Evolutionary conservation across 2,888 invertebrate species (phyloP), one percentile per base, ranked within the genome.

Genomic region (Idaea straminata): DNA sequence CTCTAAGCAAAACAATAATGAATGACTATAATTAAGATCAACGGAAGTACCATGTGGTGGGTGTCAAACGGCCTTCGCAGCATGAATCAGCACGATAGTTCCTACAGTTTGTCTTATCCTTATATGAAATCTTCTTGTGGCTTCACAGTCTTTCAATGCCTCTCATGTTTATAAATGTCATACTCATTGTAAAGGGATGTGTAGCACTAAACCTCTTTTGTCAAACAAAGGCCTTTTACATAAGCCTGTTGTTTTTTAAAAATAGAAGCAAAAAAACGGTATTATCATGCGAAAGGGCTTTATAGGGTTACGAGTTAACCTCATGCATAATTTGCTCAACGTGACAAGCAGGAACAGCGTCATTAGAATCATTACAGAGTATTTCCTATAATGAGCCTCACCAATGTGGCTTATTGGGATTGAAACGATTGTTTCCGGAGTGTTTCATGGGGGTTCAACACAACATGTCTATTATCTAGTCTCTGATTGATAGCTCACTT

Each of bases 401-500:
- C 64, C 68, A 64, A 72, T 70, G 68, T 67, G 65, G 64, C 65
- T 65, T 71, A 68, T 67, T 69, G 66, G 69, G 68, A 72, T 72
- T 73, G 71, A 75, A 80, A 83, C 82, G 81, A 77, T 77, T 81
- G 82, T 80, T 85, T 88, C 89, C 87, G 86, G 81, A 77, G 75
- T 78, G 72, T 80, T 82, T 83, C 83, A 83, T 76, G 73, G 83
- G 83, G 82, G 85, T 85, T 88, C 86, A 86, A 86, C 85, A 84
- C 87, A 84, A 84, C 84, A 47, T 47, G 10, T 10, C 77, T 7
- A 87, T 90, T 89, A 90, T 89, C 85, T 83, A 75, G 72, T 77
- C 73, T 81, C 83, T 89, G 90, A 91, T 91, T 89, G 90, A 91
- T 90, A 87, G 86, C 83, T 77, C 78, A 83, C 88, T 85, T 91